These are phyloP conservation scores for Drosophila tropicalis DNA, from an alignment of 1,140 invertebrate genomes.

Conservation along the genomic window DNA sequence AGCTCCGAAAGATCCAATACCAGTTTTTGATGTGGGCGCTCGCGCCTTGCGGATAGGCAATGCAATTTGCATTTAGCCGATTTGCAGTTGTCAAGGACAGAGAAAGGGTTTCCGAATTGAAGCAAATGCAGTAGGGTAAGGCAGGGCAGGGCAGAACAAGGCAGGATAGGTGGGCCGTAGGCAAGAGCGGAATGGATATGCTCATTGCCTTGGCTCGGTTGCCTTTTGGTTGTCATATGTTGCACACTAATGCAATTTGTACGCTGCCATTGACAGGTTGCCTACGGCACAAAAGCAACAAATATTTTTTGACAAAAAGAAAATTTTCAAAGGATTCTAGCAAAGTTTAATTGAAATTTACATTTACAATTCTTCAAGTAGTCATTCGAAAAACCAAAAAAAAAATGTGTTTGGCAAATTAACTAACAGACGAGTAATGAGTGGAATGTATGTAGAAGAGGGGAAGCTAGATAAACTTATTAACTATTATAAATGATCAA, in stretches of 20 bases:
- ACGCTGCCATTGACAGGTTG: conserved; percentile 58
- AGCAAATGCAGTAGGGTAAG: background rate
- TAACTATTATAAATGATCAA: too few relatives aligned
- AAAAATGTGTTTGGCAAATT: background rate
- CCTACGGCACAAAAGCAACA: background rate
- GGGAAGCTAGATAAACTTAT: too few relatives aligned
- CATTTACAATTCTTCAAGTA: background rate
- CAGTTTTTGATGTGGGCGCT: conserved; percentile 1
- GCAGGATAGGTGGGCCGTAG: too few relatives aligned
- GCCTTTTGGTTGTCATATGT: conserved; percentile 49
- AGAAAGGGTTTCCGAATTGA: background rate
- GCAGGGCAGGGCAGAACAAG: background rate
- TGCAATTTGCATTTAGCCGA: conserved; percentile 44
- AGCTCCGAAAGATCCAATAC: background rate
- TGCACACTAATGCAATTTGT: conserved; percentile 69
- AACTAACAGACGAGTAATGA: too few relatives aligned
- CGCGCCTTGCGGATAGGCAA: conserved; percentile 26
- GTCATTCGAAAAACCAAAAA: background rate
- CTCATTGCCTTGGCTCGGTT: conserved; percentile 24
- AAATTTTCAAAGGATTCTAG: background rate
- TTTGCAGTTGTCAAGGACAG: conserved; percentile 15
- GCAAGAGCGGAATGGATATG: conserved; percentile 5
- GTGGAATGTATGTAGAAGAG: too few relatives aligned
- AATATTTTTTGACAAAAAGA: background rate
- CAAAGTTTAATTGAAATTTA: background rate